Base-by-base conservation (phyloP, 2,113 vertebrate genomes). In the Pithys albifrons region DNA sequence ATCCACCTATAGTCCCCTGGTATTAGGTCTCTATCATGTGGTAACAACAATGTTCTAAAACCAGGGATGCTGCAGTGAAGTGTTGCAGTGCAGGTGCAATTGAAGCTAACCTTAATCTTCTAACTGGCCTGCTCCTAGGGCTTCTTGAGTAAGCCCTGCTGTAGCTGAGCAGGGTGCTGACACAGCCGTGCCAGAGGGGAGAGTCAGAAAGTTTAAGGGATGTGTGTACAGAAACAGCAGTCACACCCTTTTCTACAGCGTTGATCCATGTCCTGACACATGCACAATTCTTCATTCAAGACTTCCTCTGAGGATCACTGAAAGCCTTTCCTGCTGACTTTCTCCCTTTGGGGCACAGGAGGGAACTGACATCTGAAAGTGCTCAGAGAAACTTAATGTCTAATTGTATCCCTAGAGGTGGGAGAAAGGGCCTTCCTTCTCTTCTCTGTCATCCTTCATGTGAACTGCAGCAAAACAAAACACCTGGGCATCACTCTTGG, bases 71-170 rank as follows among this genome's bases (percentile, higher is more conserved):
- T 62, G 57, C n/a, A 62, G 41, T 20, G 0, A 48, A 35, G 82
- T 14, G 12, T 70, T 57, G 16, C 28, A n/a, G 54, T 20, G 13
- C 39, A 61, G 78, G 74, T 79, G 51, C 64, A 70, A 4, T 58
- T 45, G 59, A 19, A 27, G 39, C 76, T 58, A 70, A 76, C 91
- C 90, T 69, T 82, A 86, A 91, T 88, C 89, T 91, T 64, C 77
- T 41, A 77, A 39, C 67, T 46, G 51, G 91, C 48, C 91, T 52
- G 59, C 35, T 1, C 1, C 55, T 16, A 0, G 9, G 70, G 35
- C 62, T 76, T 37, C 74, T 57, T 49, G 57, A 59, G 64, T 19
- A 74, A 91, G 29, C 5, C 43, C 69, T 59, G 22, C 24, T 23
- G 77, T 6, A 48, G 69, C 61, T 64, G 77, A 82, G 77, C 70